Conservation (phyloP, 37 sponge, comb jelly and placozoan species). For the Halichondria panicea region DNA sequence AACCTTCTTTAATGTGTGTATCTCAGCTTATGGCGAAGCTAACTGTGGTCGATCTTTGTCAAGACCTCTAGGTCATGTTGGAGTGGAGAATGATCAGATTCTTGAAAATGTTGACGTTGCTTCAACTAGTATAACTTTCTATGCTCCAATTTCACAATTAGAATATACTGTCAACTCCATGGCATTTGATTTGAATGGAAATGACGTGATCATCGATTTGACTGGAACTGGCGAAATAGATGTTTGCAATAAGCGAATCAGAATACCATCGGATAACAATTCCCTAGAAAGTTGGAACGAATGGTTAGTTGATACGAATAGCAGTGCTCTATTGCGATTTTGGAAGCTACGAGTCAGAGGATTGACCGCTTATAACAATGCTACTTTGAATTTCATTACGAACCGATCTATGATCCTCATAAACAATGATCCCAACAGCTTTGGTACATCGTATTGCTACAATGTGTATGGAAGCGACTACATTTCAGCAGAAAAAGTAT, state of each 20-base stretch:
- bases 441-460: not conserved
- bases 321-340: conserved; percentile 3
- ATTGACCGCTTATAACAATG: not conserved
- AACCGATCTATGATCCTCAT: not conserved
- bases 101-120: conserved; percentile 1
- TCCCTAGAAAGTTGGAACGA: conserved; percentile 9
- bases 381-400: conserved; percentile 1
- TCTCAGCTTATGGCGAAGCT: not conserved
- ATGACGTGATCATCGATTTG: conserved; percentile 27
- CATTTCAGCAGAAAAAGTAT: not conserved
- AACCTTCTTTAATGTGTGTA: not conserved
- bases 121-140: not conserved
- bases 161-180: conserved; percentile 32
- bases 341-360: conserved; percentile 30
- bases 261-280: conserved; percentile 30
- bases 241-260: conserved; percentile 14
- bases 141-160: not conserved
- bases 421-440: not conserved
- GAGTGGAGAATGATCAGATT: not conserved
- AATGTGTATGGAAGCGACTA: not conserved
- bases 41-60: not conserved
- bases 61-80: not conserved
- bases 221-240: conserved; percentile 18
- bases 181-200: conserved; percentile 24
- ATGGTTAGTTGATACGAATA: not conserved